phyloP scores from a whole-genome alignment of 2,113 vertebrate genomes.

The Trogon melanurus region DNA sequence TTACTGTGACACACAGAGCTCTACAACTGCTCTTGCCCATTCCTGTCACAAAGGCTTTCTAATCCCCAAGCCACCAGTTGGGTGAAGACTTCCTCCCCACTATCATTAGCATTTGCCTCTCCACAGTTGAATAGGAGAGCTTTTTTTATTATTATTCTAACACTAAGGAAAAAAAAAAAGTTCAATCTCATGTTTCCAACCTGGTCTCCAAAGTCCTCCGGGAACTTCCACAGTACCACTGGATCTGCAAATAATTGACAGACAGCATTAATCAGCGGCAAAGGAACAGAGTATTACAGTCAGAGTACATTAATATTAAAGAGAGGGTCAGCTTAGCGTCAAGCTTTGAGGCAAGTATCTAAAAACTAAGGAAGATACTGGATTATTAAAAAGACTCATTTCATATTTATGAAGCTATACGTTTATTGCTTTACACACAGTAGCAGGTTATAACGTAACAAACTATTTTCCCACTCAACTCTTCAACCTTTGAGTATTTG shows the following conservation, averaged over 20 bases:
- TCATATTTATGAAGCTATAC: constrained; percentile 41
- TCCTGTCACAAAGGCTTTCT: constrained; percentile 82
- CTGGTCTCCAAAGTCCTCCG: constrained; percentile 98
- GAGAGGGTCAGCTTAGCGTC: constrained; percentile 74
- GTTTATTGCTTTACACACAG: background rate
- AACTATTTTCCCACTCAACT: background rate
- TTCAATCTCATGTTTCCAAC: constrained; percentile 89
- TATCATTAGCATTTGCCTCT: constrained; percentile 85
- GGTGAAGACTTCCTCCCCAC: constrained; percentile 80
- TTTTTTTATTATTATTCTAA: constrained; percentile 66
- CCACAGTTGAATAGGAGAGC: constrained; percentile 67
- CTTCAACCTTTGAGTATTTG: background rate
- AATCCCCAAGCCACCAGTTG: constrained; percentile 83
- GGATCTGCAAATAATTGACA: constrained; percentile 99
- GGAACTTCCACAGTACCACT: constrained; percentile 98
- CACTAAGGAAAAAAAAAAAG: constrained; percentile 72
- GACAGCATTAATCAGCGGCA: constrained; percentile 92
- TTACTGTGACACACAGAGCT: background rate
- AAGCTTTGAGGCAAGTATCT: constrained; percentile 72
- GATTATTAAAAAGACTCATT: constrained; percentile 59
- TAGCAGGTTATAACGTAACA: background rate
- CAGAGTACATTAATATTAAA: constrained; percentile 70
- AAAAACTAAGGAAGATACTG: constrained; percentile 40
- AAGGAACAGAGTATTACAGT: constrained; percentile 82
- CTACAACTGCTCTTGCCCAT: constrained; percentile 60